These are phyloP conservation scores for Mirza zaza DNA, from an alignment of 2,113 vertebrate genomes.

Conservation along the genomic window DNA sequence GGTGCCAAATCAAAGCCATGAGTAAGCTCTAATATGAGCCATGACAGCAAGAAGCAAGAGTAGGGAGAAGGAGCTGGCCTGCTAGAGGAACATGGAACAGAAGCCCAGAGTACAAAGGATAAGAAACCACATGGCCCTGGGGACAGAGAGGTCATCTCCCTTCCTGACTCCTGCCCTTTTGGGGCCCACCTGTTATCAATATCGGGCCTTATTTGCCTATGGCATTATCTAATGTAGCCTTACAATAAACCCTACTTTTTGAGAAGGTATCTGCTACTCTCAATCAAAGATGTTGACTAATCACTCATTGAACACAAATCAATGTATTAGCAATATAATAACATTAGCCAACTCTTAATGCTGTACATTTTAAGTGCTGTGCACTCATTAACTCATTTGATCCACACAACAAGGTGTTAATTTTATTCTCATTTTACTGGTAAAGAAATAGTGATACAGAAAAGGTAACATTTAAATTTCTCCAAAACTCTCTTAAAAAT, in stretches of 20 bases:
- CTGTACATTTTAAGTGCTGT: not conserved
- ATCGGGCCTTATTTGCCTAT: not conserved
- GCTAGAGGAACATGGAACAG: not conserved
- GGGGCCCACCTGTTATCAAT: not conserved
- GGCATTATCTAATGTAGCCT: not conserved
- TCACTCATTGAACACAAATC: not conserved
- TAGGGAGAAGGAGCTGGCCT: not conserved
- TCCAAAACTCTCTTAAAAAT: not conserved
- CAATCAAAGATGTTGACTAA: not conserved
- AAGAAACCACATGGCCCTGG: not conserved
- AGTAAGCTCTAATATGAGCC: not conserved
- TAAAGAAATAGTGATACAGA: not conserved
- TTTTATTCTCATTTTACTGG: not conserved
- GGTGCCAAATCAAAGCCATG: not conserved
- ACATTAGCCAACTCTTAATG: not conserved
- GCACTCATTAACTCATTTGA: not conserved
- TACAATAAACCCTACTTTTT: not conserved
- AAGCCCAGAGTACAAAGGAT: not conserved
- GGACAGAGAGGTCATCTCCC: not conserved
- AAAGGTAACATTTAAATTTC: not conserved
- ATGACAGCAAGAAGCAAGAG: not conserved
- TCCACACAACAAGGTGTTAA: not conserved
- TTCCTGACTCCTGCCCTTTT: not conserved
- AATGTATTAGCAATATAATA: not conserved
- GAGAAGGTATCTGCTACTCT: not conserved